Evolutionary conservation across 2,797 vertebrate species (phyloP).

Genomic region (Trichosurus vulpecula): DNA sequence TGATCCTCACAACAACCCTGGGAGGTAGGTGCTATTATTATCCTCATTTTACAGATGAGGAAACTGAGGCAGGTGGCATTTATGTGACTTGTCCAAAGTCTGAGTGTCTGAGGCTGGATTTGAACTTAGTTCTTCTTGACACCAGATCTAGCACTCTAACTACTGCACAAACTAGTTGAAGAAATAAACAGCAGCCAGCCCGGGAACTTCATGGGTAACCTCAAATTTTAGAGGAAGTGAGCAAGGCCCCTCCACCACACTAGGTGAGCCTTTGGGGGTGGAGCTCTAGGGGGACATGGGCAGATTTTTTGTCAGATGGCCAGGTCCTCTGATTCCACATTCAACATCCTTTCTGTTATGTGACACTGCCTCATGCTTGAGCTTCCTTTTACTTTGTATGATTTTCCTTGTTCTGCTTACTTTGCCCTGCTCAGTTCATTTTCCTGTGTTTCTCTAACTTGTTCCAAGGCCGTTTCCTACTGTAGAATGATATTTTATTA

Average conservation of each 20-base stretch:
- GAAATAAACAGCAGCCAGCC: too few relatives aligned
- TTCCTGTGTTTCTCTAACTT: not conserved
- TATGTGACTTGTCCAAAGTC: not conserved
- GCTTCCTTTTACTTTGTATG: not conserved
- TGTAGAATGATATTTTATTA: not conserved
- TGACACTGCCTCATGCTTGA: not conserved
- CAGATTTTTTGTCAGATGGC: not conserved
- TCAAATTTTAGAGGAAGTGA: too few relatives aligned
- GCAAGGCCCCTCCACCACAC: not conserved
- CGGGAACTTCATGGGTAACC: too few relatives aligned
- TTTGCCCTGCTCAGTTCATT: not conserved
- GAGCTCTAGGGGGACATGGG: too few relatives aligned
- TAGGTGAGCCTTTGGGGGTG: not conserved
- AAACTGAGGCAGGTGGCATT: not conserved
- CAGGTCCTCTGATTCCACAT: not conserved
- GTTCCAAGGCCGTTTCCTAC: not conserved
- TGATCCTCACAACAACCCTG: not conserved
- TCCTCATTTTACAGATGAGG: not conserved
- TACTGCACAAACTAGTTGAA: too few relatives aligned
- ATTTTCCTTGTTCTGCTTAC: not conserved
- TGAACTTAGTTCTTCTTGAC: not conserved
- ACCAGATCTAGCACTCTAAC: not conserved
- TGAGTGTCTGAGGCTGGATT: not conserved
- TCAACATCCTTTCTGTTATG: not conserved
- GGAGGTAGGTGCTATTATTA: not conserved